Evolutionary conservation across 2,113 vertebrate species (phyloP).

Genomic region (Willisornis vidua): DNA sequence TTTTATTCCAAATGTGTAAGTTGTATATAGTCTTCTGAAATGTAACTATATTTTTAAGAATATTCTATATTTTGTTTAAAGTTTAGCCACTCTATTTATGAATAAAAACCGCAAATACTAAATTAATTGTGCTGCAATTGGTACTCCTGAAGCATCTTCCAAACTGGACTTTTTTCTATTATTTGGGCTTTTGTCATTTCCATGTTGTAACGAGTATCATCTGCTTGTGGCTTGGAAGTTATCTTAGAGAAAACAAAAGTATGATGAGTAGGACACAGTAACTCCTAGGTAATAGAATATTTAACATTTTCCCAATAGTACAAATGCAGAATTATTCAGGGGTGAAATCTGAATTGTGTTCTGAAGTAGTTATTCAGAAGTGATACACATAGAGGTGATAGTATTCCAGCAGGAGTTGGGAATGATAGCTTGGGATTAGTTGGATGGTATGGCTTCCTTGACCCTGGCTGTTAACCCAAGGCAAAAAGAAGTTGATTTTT

Average conservation of each 20-base stretch:
- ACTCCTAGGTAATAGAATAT: not conserved
- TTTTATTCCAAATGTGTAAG: not conserved
- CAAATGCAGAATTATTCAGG: not conserved
- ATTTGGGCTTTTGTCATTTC: conserved; percentile 80
- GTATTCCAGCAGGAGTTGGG: not conserved
- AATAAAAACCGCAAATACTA: conserved; percentile 1
- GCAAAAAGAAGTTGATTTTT: not conserved
- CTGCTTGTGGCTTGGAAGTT: conserved; percentile 83
- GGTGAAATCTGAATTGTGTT: not conserved
- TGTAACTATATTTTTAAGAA: conserved; percentile 20
- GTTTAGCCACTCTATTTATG: conserved; percentile 24
- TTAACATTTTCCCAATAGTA: not conserved
- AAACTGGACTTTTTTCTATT: conserved; percentile 83
- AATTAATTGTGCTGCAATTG: conserved; percentile 45
- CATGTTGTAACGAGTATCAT: conserved; percentile 79
- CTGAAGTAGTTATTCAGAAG: not conserved
- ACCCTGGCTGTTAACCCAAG: not conserved
- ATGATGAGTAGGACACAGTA: not conserved
- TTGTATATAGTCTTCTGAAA: conserved; percentile 11
- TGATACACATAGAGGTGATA: not conserved
- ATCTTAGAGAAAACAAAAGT: conserved; percentile 73
- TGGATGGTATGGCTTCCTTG: not conserved
- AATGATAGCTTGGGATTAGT: not conserved
- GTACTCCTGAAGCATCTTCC: conserved; percentile 82
- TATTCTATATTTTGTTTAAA: conserved; percentile 41